Evolutionary conservation across 2,888 invertebrate species (phyloP).

Genomic region (Mystacides longicornis): DNA sequence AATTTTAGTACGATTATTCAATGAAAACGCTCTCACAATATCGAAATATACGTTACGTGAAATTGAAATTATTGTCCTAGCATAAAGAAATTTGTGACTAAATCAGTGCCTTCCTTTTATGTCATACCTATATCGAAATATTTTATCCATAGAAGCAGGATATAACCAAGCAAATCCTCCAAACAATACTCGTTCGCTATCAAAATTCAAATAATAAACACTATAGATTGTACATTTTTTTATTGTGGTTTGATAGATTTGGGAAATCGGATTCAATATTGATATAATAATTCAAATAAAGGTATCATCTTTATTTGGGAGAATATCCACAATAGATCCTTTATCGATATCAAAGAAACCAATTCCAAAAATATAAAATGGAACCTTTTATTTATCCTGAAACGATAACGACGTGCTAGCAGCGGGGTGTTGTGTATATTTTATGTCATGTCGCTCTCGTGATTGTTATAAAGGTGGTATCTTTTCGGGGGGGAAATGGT

Average conservation of each 20-base stretch:
- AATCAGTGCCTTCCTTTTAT: too few relatives aligned
- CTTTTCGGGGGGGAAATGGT: conserved; percentile 1
- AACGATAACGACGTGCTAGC: not conserved
- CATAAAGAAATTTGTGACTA: too few relatives aligned
- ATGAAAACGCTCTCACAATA: too few relatives aligned
- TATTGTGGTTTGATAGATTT: not conserved
- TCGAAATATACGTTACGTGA: too few relatives aligned
- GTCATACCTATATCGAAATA: too few relatives aligned
- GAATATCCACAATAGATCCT: not conserved
- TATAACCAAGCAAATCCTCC: too few relatives aligned
- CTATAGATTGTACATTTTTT: too few relatives aligned
- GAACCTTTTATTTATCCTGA: not conserved
- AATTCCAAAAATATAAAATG: not conserved
- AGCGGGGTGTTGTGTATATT: conserved; percentile 2
- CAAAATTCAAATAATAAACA: too few relatives aligned
- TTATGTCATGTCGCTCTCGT: not conserved
- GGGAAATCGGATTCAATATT: not conserved
- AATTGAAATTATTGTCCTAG: too few relatives aligned
- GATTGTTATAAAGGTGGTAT: conserved; percentile 11
- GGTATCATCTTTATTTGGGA: not conserved
- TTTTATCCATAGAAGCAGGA: too few relatives aligned
- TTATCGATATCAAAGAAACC: not conserved
- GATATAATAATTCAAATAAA: not conserved
- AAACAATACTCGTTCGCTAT: too few relatives aligned
- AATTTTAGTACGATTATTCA: too few relatives aligned